phyloP scores from a whole-genome alignment of 2,888 invertebrate species.

The Petrolisthes cinctipes region DNA sequence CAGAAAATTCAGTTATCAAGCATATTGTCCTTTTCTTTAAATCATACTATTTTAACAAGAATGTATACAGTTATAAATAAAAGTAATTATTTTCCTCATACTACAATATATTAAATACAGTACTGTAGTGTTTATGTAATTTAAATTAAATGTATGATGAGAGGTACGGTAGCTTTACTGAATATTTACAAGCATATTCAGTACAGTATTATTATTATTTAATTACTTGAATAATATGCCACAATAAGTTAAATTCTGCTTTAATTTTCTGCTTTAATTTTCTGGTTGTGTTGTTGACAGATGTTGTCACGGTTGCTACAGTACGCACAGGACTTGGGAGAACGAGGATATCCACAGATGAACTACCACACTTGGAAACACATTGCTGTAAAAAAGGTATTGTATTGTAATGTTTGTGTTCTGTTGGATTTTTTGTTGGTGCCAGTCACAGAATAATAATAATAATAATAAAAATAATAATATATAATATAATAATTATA shows the following conservation, averaged over 20 bases:
- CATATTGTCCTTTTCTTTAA: too few species aligned
- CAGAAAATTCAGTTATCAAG: too few species aligned
- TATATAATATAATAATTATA: not conserved
- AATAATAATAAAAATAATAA: not conserved
- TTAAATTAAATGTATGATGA: too few species aligned
- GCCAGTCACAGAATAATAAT: not conserved
- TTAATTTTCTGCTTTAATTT: not conserved
- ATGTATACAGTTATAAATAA: too few species aligned
- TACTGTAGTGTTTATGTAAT: too few species aligned
- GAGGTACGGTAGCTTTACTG: too few species aligned
- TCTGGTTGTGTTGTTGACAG: constrained; percentile 37
- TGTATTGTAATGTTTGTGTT: not conserved
- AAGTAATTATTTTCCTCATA: too few species aligned
- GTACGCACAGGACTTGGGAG: constrained; percentile 59
- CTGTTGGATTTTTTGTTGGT: not conserved
- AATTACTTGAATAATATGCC: not conserved
- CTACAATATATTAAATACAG: too few species aligned
- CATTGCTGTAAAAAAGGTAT: constrained; percentile 62
- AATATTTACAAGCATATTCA: too few species aligned
- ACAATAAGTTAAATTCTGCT: not conserved
- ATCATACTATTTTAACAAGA: too few species aligned
- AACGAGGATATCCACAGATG: constrained; percentile 61
- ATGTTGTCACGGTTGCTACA: constrained; percentile 63
- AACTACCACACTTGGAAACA: constrained; percentile 65
- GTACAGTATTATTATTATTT: too few species aligned